phyloP scores from a whole-genome alignment of 2,888 invertebrate genomes.

The Drosophila bunnanda region DNA sequence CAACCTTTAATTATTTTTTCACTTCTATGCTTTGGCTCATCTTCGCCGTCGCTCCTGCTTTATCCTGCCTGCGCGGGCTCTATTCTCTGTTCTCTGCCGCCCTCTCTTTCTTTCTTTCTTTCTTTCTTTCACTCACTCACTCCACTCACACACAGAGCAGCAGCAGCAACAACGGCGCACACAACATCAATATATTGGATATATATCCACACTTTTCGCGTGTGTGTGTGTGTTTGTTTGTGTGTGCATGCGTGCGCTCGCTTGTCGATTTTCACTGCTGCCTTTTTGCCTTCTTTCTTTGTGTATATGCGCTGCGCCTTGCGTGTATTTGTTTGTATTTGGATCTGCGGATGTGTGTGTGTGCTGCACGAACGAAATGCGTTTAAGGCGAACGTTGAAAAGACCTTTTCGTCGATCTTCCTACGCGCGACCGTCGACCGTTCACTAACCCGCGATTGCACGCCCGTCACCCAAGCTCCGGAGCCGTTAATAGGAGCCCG shows the following conservation, averaged over 20 bases:
- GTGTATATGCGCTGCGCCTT: conserved; percentile 63
- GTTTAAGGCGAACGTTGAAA: conserved; percentile 74
- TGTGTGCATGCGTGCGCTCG: conserved; percentile 38
- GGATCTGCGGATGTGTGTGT: conserved; percentile 29
- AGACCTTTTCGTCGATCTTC: conserved; percentile 51
- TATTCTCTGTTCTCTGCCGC: conserved; percentile 53
- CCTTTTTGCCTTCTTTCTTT: conserved; percentile 50
- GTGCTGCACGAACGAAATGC: conserved; percentile 74
- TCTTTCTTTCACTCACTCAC: conserved; percentile 33
- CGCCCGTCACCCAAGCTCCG: conserved; percentile 62
- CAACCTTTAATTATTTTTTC: conserved; percentile 80
- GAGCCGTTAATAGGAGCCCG: conserved; percentile 54
- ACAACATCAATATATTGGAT: conserved; percentile 78
- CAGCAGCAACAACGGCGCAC: conserved; percentile 60
- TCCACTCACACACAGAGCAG: conserved; percentile 51
- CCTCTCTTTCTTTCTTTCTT: conserved; percentile 24
- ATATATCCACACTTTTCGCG: conserved; percentile 54
- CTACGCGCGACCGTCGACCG: conserved; percentile 6
- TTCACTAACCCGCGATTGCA: conserved; percentile 28
- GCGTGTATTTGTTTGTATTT: conserved; percentile 46
- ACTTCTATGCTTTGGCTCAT: conserved; percentile 74
- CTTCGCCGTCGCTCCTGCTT: conserved; percentile 72
- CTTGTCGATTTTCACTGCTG: conserved; percentile 64
- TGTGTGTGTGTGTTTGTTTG: conserved; percentile 21
- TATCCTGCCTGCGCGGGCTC: conserved; percentile 77